Base-by-base conservation (phyloP, 2,113 vertebrate species). In the Trochalopteron elliotii region DNA sequence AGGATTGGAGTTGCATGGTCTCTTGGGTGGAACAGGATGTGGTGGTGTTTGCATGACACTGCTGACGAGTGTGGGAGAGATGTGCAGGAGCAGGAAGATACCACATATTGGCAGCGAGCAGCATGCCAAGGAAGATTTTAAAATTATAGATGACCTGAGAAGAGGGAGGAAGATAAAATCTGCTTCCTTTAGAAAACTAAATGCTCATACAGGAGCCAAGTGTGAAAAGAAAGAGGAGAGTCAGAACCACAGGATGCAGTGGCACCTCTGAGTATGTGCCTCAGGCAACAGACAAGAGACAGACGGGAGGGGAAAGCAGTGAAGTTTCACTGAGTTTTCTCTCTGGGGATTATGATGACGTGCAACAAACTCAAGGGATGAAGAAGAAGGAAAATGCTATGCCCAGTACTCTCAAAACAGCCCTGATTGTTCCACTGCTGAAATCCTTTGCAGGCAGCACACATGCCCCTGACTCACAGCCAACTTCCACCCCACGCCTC, bases 21-120 rank as follows among this genome's bases (percentile, higher is more conserved):
- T 84, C 72, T 67, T 42, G 63, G 50, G 44, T 39, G 55, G 72
- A 93, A 37, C 59, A 91, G 93, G 83, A 94, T 84, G 89, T 78
- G 87, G 64, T 84, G 77, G 56, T 83, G 77, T 67, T 57, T 70
- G 45, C 47, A 27, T 37, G 35, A 30, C 75, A 61, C 57, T 72
- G 72, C 45, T 67, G 68, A 94, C n/a, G 35, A 19, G 6, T 0
- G 6, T 81, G 68, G 77, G 89, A 63, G 90, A 82, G 72, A 81
- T 7, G 63, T 23, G n/a, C 64, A 78, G 42, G 45, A 90, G 39
- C 21, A 53, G 91, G 68, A 69, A 57, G 67, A 53, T 81, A 61
- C 5, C 83, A 33, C 71, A 89, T 37, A 74, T 18, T 57, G 76
- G 55, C 71, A 83, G 45, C 30, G 21, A 84, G 21, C 35, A 83